phyloP scores from a whole-genome alignment of 2,113 vertebrate genomes.

The Thunnus thynnus region DNA sequence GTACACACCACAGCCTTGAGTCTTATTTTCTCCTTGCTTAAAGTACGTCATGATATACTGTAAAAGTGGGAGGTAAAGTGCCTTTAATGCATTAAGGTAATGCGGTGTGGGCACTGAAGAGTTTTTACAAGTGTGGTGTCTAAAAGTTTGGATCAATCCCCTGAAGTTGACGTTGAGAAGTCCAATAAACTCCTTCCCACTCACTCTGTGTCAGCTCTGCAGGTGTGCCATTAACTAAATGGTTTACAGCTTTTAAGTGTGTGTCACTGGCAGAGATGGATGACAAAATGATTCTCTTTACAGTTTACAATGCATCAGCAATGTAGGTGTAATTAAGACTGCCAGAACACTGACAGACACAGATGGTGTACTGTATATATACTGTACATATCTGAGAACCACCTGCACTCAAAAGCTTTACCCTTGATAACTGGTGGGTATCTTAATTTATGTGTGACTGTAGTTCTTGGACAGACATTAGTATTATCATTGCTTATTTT shows the following conservation, averaged over 20 bases:
- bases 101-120: conserved; percentile 47
- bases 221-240: conserved; percentile 71
- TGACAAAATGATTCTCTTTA: conserved; percentile 71
- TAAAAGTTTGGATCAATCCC: conserved; percentile 75
- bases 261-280: conserved; percentile 61
- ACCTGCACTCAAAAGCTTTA: conserved; percentile 10
- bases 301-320: conserved; percentile 54
- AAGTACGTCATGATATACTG: conserved; percentile 60
- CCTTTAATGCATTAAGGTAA: conserved; percentile 82
- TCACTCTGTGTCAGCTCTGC: conserved; percentile 61
- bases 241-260: conserved; percentile 70
- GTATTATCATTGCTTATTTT: conserved; percentile 20
- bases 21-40: conserved; percentile 71
- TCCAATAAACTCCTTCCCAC: conserved; percentile 73
- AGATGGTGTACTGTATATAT: conserved; percentile 31
- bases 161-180: conserved; percentile 63
- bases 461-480: not conserved
- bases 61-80: conserved; percentile 73
- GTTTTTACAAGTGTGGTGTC: conserved; percentile 75
- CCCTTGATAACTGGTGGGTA: conserved; percentile 2
- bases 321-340: conserved; percentile 53
- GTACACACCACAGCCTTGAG: conserved; percentile 49
- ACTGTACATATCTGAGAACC: conserved; percentile 3
- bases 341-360: conserved; percentile 42
- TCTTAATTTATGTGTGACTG: not conserved